Evolutionary conservation across 2,797 vertebrate genomes (phyloP).

Genomic region (Poeciliopsis gracilis): DNA sequence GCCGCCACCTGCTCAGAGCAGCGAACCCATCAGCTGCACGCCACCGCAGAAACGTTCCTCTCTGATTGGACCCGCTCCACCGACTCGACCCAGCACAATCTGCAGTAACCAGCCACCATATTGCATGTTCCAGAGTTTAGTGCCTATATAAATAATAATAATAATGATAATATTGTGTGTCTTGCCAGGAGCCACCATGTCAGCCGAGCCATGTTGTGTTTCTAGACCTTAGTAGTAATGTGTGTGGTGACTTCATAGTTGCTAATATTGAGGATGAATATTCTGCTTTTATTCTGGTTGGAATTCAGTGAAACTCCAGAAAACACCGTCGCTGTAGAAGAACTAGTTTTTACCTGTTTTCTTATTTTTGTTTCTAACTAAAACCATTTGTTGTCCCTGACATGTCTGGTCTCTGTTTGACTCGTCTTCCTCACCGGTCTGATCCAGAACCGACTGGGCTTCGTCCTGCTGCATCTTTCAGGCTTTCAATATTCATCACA

Average conservation of each 20-base stretch:
- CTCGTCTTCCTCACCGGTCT: constrained; percentile 5
- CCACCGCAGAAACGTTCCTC: constrained; percentile 45
- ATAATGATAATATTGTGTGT: constrained; percentile 67
- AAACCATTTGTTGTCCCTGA: constrained; percentile 74
- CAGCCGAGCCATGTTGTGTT: constrained; percentile 76
- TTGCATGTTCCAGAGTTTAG: constrained; percentile 79
- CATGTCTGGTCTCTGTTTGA: constrained; percentile 38
- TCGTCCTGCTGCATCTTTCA: background rate
- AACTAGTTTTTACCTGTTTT: constrained; percentile 77
- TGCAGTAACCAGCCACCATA: constrained; percentile 71
- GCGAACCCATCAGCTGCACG: constrained; percentile 34
- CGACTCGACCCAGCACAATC: constrained; percentile 56
- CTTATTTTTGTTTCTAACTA: constrained; percentile 75
- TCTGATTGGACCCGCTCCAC: constrained; percentile 46
- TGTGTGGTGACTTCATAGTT: constrained; percentile 74
- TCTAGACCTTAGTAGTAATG: constrained; percentile 71
- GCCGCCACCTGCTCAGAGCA: constrained; percentile 29
- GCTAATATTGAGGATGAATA: constrained; percentile 73
- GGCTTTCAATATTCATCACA: background rate
- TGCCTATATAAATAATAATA: constrained; percentile 60
- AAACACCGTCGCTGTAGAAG: constrained; percentile 75
- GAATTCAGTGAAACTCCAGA: constrained; percentile 65
- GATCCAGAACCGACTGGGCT: background rate
- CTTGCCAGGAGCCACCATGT: constrained; percentile 76
- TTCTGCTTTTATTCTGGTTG: constrained; percentile 73